Percentiles rank a stretch among this genome's conserved stretches.
Evolutionary conservation across 2,113 vertebrate genomes (phyloP).

Genomic region (Synchiropus splendidus): DNA sequence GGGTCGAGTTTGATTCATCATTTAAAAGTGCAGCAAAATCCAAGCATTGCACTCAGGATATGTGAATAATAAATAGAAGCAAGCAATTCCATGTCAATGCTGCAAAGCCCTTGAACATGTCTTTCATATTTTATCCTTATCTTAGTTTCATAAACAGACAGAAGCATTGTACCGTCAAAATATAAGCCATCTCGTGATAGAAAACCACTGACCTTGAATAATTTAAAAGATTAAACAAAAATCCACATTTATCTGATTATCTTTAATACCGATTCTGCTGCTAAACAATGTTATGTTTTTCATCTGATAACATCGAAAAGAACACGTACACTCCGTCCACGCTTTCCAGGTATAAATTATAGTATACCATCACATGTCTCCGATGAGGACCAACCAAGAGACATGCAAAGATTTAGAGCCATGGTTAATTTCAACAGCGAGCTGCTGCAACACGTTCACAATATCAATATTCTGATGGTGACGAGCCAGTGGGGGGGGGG

Average conservation of each 20-base stretch:
- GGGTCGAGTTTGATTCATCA: too few relatives aligned
- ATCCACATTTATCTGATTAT: too few relatives aligned
- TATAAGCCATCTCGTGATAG: too few relatives aligned
- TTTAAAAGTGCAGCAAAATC: constrained; percentile 27
- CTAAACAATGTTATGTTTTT: too few relatives aligned
- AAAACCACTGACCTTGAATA: constrained; percentile 1
- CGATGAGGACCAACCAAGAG: constrained; percentile 18
- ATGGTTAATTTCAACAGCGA: constrained; percentile 57
- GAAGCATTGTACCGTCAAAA: too few relatives aligned
- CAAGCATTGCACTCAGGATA: constrained; percentile 25
- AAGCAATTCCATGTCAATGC: constrained; percentile 1
- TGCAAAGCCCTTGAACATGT: too few relatives aligned
- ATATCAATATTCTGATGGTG: constrained; percentile 70
- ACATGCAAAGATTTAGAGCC: constrained; percentile 47
- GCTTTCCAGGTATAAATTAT: neutral
- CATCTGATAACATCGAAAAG: too few relatives aligned
- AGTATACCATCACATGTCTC: constrained; percentile 12
- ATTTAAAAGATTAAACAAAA: constrained; percentile 10
- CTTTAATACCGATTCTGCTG: too few relatives aligned
- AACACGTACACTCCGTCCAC: too few relatives aligned
- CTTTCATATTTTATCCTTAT: too few relatives aligned
- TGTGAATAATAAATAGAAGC: constrained; percentile 37
- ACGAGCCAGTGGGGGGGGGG: constrained; percentile 48
- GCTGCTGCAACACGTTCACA: constrained; percentile 60
- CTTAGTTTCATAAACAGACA: too few relatives aligned